These are phyloP conservation scores for Pelusios castaneus DNA, from an alignment of 2,113 vertebrate species.

Conservation along the genomic window DNA sequence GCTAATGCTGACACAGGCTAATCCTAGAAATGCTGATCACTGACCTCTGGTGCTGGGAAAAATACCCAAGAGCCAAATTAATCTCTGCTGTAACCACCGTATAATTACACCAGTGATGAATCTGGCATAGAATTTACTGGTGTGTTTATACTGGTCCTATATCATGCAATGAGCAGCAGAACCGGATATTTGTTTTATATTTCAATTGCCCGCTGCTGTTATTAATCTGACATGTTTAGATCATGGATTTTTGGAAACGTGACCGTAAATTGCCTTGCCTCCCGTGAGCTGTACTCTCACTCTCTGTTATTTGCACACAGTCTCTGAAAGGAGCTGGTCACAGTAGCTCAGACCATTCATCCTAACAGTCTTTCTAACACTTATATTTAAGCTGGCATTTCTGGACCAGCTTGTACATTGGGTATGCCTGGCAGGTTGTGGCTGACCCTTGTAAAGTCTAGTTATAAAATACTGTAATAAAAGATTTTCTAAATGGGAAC, in stretches of 20 bases:
- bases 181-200: too few species aligned
- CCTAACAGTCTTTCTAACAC: background rate
- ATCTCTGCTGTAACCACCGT: constrained; percentile 2
- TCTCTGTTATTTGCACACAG: background rate
- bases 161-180: background rate
- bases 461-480: background rate
- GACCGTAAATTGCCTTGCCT: background rate
- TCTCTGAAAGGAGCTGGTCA: background rate
- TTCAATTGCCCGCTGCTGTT: too few species aligned
- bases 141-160: background rate
- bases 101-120: background rate
- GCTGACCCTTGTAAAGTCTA: background rate
- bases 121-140: background rate
- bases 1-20: background rate
- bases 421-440: background rate
- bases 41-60: background rate
- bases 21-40: constrained; percentile 33
- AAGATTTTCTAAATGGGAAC: background rate
- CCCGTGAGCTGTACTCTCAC: background rate
- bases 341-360: background rate
- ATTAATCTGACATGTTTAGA: background rate
- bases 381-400: background rate
- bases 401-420: background rate
- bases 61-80: constrained; percentile 1
- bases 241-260: background rate